Conservation (phyloP, 2,797 vertebrate genomes). For the Gambusia yucatana region DNA sequence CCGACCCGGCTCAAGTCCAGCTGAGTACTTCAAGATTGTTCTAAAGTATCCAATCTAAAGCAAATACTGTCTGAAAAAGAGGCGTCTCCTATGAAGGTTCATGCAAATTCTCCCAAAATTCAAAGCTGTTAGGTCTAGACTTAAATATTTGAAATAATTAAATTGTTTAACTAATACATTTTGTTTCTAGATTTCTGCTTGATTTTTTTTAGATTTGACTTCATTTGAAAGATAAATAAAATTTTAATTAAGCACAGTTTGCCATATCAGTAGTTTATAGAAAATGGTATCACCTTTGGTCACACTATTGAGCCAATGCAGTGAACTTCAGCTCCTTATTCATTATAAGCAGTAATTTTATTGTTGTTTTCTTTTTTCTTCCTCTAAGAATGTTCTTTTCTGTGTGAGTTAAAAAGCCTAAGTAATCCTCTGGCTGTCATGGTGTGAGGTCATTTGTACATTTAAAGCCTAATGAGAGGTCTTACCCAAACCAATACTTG, state of each 20-base stretch:
- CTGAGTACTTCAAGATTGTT: not conserved
- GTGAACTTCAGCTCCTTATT: not conserved
- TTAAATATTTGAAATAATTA: not conserved
- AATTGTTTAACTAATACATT: not conserved
- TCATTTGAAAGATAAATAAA: not conserved
- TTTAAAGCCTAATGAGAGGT: constrained; percentile 48
- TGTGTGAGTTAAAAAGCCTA: constrained; percentile 16
- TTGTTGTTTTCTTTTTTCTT: not conserved
- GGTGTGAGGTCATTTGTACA: constrained; percentile 55
- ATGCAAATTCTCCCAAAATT: not conserved
- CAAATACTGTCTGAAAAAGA: not conserved
- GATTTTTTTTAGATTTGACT: not conserved
- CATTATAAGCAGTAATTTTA: not conserved
- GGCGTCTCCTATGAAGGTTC: not conserved
- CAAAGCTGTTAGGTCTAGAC: not conserved
- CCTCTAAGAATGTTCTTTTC: not conserved
- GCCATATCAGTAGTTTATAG: not conserved
- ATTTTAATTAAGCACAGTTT: not conserved
- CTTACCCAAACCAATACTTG: constrained; percentile 18
- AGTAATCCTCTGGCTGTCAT: constrained; percentile 30
- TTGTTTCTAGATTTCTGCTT: not conserved
- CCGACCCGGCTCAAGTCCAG: not conserved
- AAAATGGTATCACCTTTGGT: not conserved
- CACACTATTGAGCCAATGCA: not conserved
- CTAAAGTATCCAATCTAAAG: not conserved